These are phyloP conservation scores for Anthopleura sola DNA, from an alignment of 64 coral and sea anemone species.

Conservation along the genomic window DNA sequence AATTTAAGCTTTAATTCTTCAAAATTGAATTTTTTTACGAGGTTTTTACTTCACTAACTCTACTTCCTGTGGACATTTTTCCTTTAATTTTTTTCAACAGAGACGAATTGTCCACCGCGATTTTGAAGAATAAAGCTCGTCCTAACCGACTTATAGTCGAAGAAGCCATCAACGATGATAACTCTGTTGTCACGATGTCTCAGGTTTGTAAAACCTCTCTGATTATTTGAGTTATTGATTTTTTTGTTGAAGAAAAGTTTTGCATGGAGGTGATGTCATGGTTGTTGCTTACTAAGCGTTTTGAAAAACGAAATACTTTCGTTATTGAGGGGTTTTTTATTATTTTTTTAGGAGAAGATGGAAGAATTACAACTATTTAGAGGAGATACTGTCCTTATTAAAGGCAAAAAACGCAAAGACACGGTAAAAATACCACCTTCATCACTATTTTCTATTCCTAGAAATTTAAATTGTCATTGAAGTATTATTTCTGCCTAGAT, in stretches of 20 bases:
- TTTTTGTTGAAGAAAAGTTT: background rate
- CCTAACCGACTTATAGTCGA: constrained; percentile 97
- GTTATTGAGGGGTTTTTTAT: constrained; percentile 19
- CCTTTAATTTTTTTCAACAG: constrained; percentile 32
- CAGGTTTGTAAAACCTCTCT: constrained; percentile 61
- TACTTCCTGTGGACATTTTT: constrained; percentile 48
- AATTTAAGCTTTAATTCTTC: background rate
- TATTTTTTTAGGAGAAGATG: constrained; percentile 79
- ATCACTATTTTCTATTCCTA: too few relatives aligned
- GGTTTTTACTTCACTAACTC: background rate
- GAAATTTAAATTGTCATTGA: too few relatives aligned
- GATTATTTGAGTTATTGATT: background rate
- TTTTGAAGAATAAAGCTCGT: constrained; percentile 91
- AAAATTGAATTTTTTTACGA: background rate
- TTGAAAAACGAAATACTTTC: background rate
- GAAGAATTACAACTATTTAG: constrained; percentile 96
- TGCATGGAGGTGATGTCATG: background rate
- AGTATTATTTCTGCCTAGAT: too few relatives aligned
- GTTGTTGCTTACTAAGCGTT: background rate
- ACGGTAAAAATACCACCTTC: constrained; percentile 90
- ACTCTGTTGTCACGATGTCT: constrained; percentile 95
- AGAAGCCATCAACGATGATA: constrained; percentile 97
- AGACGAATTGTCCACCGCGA: constrained; percentile 97
- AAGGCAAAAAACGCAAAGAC: constrained; percentile 97
- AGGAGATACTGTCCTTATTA: constrained; percentile 96